Evolutionary conservation across 2,113 vertebrate species (phyloP), one percentile per base, ranked within the genome.

Genomic region (Neogobius melanostomus): DNA sequence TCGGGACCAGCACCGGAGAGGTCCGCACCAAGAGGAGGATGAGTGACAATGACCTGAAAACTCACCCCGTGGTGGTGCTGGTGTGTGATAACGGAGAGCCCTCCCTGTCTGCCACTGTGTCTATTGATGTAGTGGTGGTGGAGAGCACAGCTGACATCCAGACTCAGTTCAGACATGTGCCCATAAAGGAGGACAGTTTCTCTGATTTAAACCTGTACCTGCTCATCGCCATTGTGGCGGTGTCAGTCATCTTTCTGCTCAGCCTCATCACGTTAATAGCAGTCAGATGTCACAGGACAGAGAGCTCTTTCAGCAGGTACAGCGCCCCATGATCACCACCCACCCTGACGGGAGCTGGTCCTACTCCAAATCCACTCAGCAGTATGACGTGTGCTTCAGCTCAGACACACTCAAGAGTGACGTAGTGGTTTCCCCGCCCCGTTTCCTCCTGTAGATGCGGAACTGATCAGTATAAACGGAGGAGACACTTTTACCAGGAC

Each of bases 41-140:
- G 91, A 90, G 93, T 78, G 90, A 93, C 81, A 92, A 87, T 0
- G 94, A 95, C 71, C 74, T 88, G 51, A 83, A 92, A 81, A 93
- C 88, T 69, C 92, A 95, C 76, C 93, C 88, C 47, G 88, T 95
- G 70, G 88, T 94, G 0, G 78, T 95, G n/a, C 68, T 93, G 5
- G 93, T 95, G 63, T 90, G 1, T 75, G 94, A 95, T 81, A 93
- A 84, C 0, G 93, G 94, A 65, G 89, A 95, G 0, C 93, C 94
- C 0, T 81, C 94, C 0, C 93, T 94, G 11, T 94, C 94, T 60
- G 90, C 94, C 45, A 93, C 92, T 0, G 84, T 94, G 43, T 91
- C 92, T 0, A 71, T 95, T 82, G 91, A 90, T 15, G 85, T 95
- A 51, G 80, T 92, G 49, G 83, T 95, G 85, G 92, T 91, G 28